phyloP scores from a whole-genome alignment of 2,888 invertebrate genomes.

The Loripinus fragilis region DNA sequence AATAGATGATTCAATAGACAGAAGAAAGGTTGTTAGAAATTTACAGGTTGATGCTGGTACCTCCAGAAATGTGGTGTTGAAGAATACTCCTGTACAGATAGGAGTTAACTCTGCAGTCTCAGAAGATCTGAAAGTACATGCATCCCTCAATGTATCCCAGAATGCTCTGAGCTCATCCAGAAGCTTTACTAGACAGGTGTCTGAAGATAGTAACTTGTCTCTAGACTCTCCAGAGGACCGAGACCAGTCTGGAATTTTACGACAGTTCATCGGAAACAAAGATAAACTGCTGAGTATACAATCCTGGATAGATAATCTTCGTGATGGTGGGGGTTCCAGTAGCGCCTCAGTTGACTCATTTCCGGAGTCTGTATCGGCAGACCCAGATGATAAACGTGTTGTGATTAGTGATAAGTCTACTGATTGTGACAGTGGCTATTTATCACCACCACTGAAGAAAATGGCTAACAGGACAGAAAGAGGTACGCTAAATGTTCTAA shows the following conservation, averaged over 20 bases:
- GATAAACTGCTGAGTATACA: constrained; percentile 64
- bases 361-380: neutral
- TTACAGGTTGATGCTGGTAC: neutral
- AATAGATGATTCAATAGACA: neutral
- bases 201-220: constrained; percentile 8
- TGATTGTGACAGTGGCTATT: constrained; percentile 41
- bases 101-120: neutral
- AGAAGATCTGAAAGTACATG: constrained; percentile 2
- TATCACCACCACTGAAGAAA: constrained; percentile 11
- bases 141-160: neutral
- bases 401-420: constrained; percentile 2
- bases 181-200: constrained; percentile 7
- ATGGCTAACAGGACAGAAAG: constrained; percentile 6
- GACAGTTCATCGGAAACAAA: constrained; percentile 55
- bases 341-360: constrained; percentile 25
- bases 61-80: neutral
- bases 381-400: constrained; percentile 16
- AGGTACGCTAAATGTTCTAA: no score
- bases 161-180: neutral
- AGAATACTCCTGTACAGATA: neutral
- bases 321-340: constrained; percentile 38
- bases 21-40: neutral
- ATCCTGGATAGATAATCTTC: constrained; percentile 63
- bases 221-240: neutral
- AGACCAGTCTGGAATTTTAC: constrained; percentile 23